Percentiles rank a stretch among this genome's conserved stretches.
Evolutionary conservation across 1,140 invertebrate genomes (phyloP).

Genomic region (Drosophila simulans): DNA sequence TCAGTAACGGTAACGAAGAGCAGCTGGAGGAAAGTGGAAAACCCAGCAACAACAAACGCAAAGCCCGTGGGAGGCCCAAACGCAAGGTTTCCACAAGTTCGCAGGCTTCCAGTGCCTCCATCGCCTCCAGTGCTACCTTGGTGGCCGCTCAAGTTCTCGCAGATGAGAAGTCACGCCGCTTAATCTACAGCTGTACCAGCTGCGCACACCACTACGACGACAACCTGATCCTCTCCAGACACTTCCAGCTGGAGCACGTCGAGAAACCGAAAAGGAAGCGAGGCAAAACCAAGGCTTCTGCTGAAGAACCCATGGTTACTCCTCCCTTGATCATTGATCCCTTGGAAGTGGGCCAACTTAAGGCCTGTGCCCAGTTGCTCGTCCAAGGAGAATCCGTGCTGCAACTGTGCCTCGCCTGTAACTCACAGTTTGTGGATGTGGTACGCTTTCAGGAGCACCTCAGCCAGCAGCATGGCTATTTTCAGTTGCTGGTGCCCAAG

Average conservation of each 20-base stretch:
- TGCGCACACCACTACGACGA: slow-evolving; percentile 66
- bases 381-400: slow-evolving; percentile 31
- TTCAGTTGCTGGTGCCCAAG: slow-evolving; percentile 63
- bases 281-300: slow-evolving; percentile 18
- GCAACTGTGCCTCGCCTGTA: slow-evolving; percentile 64
- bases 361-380: slow-evolving; percentile 58
- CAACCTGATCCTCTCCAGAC: slow-evolving; percentile 47
- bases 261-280: slow-evolving; percentile 34
- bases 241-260: slow-evolving; percentile 61
- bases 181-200: slow-evolving; percentile 66
- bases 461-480: slow-evolving; percentile 64
- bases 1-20: slow-evolving; percentile 72
- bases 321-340: slow-evolving; percentile 31
- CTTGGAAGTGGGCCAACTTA: slow-evolving; percentile 31
- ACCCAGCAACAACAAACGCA: slow-evolving; percentile 15
- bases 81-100: slow-evolving; percentile 45
- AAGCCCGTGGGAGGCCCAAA: slow-evolving; percentile 30
- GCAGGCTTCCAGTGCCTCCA: slow-evolving; percentile 45
- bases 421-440: slow-evolving; percentile 63
- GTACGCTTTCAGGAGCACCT: slow-evolving; percentile 63
- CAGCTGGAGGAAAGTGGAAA: slow-evolving; percentile 12
- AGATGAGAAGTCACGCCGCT: slow-evolving; percentile 58
- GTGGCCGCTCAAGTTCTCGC: slow-evolving; percentile 59
- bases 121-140: slow-evolving; percentile 20
- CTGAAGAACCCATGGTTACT: slow-evolving; percentile 6